These are phyloP conservation scores for Symphodus melops DNA, from an alignment of 2,113 vertebrate species.

Conservation along the genomic window DNA sequence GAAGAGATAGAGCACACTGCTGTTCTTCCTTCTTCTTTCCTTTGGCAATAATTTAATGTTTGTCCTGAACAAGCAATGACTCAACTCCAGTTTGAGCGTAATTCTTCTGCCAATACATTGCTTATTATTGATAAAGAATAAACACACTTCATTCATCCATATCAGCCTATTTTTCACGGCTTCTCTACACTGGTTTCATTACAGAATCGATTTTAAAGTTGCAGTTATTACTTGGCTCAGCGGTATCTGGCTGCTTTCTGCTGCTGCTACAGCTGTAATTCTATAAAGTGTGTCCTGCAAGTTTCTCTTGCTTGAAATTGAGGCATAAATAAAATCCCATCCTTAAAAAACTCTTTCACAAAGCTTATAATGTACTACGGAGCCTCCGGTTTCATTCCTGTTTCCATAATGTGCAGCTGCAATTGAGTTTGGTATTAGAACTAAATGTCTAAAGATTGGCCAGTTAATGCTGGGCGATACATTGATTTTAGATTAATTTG, in stretches of 20 bases:
- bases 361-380: slow-evolving; percentile 8
- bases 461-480: too few species aligned
- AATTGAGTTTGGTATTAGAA: slow-evolving; percentile 12
- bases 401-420: slow-evolving; percentile 9
- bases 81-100: background rate
- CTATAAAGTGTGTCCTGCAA: slow-evolving; percentile 21
- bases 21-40: background rate
- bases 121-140: slow-evolving; percentile 21
- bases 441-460: background rate
- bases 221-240: slow-evolving; percentile 52
- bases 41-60: background rate
- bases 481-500: too few species aligned
- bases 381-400: slow-evolving; percentile 23
- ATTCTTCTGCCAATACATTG: slow-evolving; percentile 2
- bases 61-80: slow-evolving; percentile 4
- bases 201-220: slow-evolving; percentile 50
- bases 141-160: slow-evolving; percentile 23
- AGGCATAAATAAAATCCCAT: slow-evolving; percentile 43
- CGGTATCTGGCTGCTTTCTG: slow-evolving; percentile 28
- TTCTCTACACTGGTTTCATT: slow-evolving; percentile 11
- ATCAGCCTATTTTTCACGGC: slow-evolving; percentile 8
- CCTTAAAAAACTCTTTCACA: slow-evolving; percentile 23
- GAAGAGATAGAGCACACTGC: background rate
- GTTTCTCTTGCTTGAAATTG: slow-evolving; percentile 49
- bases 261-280: slow-evolving; percentile 33